Percentiles rank a stretch among this genome's conserved stretches.
These are phyloP conservation scores for Dromococcyx pavoninus DNA, from an alignment of 2,797 vertebrate genomes.

Conservation along the genomic window DNA sequence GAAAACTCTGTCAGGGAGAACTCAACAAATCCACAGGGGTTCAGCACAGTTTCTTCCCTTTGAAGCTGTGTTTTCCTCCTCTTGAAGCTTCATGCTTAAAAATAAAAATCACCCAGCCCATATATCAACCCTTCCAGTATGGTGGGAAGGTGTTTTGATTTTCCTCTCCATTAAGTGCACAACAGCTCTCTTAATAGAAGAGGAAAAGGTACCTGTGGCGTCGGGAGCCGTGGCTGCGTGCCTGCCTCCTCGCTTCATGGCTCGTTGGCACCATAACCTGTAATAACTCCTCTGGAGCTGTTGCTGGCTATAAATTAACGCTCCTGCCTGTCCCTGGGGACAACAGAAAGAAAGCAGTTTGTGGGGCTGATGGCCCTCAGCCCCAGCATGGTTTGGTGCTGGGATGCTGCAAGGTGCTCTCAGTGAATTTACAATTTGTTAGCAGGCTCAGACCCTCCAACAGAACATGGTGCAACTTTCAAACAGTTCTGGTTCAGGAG, in stretches of 20 bases:
- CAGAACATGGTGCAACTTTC: neutral
- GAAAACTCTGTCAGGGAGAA: neutral
- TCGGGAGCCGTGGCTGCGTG: accelerated
- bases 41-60: neutral
- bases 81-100: neutral
- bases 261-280: neutral
- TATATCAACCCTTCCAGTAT: neutral
- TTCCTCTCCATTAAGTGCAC: neutral
- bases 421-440: neutral
- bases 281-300: neutral
- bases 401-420: neutral
- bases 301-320: neutral
- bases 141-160: neutral
- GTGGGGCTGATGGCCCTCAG: accelerated
- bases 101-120: neutral
- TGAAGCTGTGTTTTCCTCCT: neutral
- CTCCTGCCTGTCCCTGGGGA: neutral
- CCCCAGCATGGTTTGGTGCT: neutral
- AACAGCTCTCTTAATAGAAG: neutral
- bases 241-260: neutral
- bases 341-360: neutral
- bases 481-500: neutral
- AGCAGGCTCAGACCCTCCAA: neutral
- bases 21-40: accelerated
- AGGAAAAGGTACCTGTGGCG: neutral